These are phyloP conservation scores for Drosophila planitibia DNA, from an alignment of 2,888 invertebrate species.

Conservation along the genomic window DNA sequence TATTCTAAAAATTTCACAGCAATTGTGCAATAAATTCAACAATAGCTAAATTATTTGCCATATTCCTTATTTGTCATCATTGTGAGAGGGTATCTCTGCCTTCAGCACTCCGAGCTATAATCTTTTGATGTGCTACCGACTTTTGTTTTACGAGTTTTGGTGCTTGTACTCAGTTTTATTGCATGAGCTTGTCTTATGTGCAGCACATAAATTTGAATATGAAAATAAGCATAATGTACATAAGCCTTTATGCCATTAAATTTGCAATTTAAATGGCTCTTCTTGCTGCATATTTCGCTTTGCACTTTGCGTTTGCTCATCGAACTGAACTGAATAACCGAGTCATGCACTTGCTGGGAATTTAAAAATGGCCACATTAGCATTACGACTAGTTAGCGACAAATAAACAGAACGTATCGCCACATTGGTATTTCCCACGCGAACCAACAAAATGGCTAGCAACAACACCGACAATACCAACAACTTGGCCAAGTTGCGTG, in stretches of 20 bases:
- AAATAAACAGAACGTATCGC: slow-evolving; percentile 7
- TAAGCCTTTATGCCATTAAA: slow-evolving; percentile 11
- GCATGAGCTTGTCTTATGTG: slow-evolving; percentile 63
- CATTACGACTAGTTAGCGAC: slow-evolving; percentile 35
- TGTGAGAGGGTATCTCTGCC: slow-evolving; percentile 15
- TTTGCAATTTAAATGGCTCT: slow-evolving; percentile 22
- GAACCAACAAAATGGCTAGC: slow-evolving; percentile 3
- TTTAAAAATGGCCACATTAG: slow-evolving; percentile 44
- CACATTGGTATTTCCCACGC: slow-evolving; percentile 56
- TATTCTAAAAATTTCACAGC: not conserved
- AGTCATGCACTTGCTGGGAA: slow-evolving; percentile 20
- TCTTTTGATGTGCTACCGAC: slow-evolving; percentile 1
- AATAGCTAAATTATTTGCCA: not conserved
- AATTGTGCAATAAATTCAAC: not conserved
- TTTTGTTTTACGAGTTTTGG: slow-evolving; percentile 56
- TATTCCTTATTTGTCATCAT: not conserved
- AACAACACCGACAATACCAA: slow-evolving; percentile 14
- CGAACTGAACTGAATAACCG: slow-evolving; percentile 13
- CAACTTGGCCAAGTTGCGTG: slow-evolving; percentile 40
- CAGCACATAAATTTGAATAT: slow-evolving; percentile 59
- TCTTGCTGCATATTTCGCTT: slow-evolving; percentile 24
- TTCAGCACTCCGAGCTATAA: not conserved
- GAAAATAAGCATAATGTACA: not conserved
- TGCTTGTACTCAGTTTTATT: slow-evolving; percentile 57
- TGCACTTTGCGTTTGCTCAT: slow-evolving; percentile 8